Base-by-base conservation (phyloP, 1,140 invertebrate genomes). In the Luehdorfia chinensis region DNA sequence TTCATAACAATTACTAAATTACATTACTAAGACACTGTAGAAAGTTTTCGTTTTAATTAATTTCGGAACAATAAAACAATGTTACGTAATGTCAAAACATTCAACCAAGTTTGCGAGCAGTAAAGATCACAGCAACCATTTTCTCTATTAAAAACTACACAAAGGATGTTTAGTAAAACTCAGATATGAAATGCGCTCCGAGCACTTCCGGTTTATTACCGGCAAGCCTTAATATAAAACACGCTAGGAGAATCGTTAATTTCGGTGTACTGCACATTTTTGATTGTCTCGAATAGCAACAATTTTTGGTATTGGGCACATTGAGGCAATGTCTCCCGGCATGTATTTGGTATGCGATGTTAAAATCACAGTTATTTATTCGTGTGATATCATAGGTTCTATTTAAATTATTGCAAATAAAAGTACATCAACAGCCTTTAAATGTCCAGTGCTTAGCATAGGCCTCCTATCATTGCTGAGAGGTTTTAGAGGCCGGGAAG, bases 241-340 rank as follows among this genome's bases (percentile, higher is more conserved):
- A 51, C 66, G 66, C 68, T 57, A 31, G 47, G 41, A 59, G 75
- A 79, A 79, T 77, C 75, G 75, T 79, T 79, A 79, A 79, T 79
- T 79, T 60, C 60, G 54, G 56, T 53, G 52, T 61, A 67, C 70
- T 69, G 58, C 65, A 62, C 60, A 59, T 77, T 79, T 77, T 71
- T 79, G 75, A 75, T 75, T 79, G 61, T 66, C 66, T 68, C 59
- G 60, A 54, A 50, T 47, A 44, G 48, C 28, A 59, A 28, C 6
- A 3, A 30, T n/a, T 41, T 16, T 18, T 43, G 4, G 9, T 9
- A 47, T 7, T 48, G 30, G 36, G 13, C 41, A 64, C 66, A 70
- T 11, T 33, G 33, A 43, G 55, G 30, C 6, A 6, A 36, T 28
- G 19, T 4, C 19, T 4, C 3, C 3, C 3, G 3, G 3, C 7